Base-by-base conservation (phyloP, 2,888 invertebrate species). In the Tortrix viridana region DNA sequence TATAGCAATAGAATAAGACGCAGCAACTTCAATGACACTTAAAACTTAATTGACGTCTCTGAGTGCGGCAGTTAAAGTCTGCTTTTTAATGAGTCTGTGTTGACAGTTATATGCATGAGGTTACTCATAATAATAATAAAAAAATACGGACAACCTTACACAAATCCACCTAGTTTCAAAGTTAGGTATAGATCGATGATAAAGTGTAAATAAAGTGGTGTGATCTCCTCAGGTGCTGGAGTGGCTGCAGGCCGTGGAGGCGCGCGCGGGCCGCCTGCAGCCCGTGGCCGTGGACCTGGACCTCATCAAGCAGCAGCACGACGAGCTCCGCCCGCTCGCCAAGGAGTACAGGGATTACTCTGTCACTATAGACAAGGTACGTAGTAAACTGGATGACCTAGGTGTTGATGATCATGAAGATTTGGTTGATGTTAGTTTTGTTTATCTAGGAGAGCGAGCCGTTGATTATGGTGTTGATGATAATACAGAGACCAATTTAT, bases 301-400 rank as follows among this genome's bases (percentile, higher is more conserved):
- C 49, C 94, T 95, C 44, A 92, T 98, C 56, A 96, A 96, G 69
- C 94, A 94, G 63, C 98, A 99, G 85, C 94, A 95, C 54, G 97
- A 97, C 20, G 97, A 97, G 75, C 84, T 97, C 9, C 94, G 97
- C 82, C 98, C 98, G 0, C 93, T 99, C 52, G 91, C 95, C 16
- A 97, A 97, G 82, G 98, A 98, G 78, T 97, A 98, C 84, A 94
- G 97, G 58, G 97, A 98, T 75, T 98, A 95, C 85, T 95, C 94
- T 0, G 92, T 94, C 14, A 97, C 96, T 32, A 96, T 99, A 47
- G 98, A 98, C 73, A 97, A 97, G 91, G 94, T 94, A n/a, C n/a
- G n/a, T n/a, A n/a, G n/a, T n/a, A n/a, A n/a, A n/a, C n/a, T n/a
- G n/a, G n/a, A n/a, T n/a, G n/a, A n/a, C n/a, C n/a, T n/a, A 70